These are phyloP conservation scores for Gorsachius magnificus DNA, from an alignment of 2,797 vertebrate genomes.

Conservation along the genomic window DNA sequence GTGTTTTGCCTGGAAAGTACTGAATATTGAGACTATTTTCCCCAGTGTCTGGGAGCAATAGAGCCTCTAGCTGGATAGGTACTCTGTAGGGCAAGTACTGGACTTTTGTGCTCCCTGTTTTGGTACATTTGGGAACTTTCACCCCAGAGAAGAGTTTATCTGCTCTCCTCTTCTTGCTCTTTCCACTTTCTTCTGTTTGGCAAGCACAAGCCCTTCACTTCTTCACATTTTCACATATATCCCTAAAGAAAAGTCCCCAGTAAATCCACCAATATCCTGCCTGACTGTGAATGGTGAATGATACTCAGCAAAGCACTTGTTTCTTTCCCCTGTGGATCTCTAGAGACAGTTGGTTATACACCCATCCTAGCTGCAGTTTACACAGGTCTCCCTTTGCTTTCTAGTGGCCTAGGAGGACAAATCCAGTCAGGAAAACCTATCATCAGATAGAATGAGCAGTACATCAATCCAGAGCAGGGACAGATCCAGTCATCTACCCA, in stretches of 20 bases:
- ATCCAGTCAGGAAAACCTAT: not conserved
- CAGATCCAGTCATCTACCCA: not conserved
- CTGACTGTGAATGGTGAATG: not conserved
- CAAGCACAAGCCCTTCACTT: not conserved
- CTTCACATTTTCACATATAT: not conserved
- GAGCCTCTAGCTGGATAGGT: not conserved
- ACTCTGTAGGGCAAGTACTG: not conserved
- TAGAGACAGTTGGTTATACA: not conserved
- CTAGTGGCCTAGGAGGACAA: not conserved
- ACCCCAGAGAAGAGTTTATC: not conserved
- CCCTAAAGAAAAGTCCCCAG: not conserved
- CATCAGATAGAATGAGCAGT: not conserved
- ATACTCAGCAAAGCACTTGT: not conserved
- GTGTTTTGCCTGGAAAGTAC: not conserved
- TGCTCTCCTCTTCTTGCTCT: not conserved
- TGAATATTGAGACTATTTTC: not conserved
- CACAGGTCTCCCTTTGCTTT: not conserved
- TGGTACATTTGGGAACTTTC: not conserved
- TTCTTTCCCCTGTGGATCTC: not conserved
- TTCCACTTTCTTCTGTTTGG: not conserved
- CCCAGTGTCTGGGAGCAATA: not conserved
- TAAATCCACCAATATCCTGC: not conserved
- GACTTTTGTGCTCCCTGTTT: not conserved
- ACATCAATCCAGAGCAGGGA: not conserved
- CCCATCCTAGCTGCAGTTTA: not conserved